Percentiles rank a stretch among this genome's conserved stretches.
Conservation (phyloP, 1,140 invertebrate genomes). For the Drosophila lacteicornis region DNA sequence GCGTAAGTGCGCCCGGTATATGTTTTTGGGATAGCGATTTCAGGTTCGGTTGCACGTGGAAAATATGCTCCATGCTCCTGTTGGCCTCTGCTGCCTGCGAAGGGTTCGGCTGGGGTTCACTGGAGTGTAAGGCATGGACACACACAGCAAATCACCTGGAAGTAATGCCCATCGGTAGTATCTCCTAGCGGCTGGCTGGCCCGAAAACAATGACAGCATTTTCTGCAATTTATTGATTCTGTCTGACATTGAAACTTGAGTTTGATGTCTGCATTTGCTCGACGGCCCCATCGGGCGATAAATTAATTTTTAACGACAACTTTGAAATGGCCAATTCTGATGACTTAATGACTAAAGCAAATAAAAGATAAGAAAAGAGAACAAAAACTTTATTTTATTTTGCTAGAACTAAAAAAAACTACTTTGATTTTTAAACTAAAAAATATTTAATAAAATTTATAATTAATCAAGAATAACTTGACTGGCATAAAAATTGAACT, state of each 20-base stretch:
- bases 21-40: slow-evolving; percentile 35
- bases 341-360: not conserved
- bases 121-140: slow-evolving; percentile 77
- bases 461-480: too few species aligned
- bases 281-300: not conserved
- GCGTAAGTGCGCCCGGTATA: slow-evolving; percentile 71
- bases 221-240: slow-evolving; percentile 75
- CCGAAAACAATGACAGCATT: slow-evolving; percentile 47
- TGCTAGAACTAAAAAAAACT: not conserved
- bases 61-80: slow-evolving; percentile 54
- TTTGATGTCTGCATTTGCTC: slow-evolving; percentile 56
- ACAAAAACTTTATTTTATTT: not conserved
- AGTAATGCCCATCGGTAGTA: slow-evolving; percentile 65
- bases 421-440: too few species aligned
- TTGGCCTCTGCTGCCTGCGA: slow-evolving; percentile 11
- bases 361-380: not conserved
- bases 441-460: too few species aligned
- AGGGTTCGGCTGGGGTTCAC: slow-evolving; percentile 49
- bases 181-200: slow-evolving; percentile 3
- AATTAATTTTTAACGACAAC: slow-evolving; percentile 10
- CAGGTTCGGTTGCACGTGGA: slow-evolving; percentile 41
- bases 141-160: slow-evolving; percentile 78
- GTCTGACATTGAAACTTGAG: slow-evolving; percentile 75
- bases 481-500: not conserved
- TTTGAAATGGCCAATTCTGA: not conserved